Evolutionary conservation across 2,888 invertebrate genomes (phyloP), one percentile per base, ranked within the genome.

Genomic region (Drosophila helvetica): DNA sequence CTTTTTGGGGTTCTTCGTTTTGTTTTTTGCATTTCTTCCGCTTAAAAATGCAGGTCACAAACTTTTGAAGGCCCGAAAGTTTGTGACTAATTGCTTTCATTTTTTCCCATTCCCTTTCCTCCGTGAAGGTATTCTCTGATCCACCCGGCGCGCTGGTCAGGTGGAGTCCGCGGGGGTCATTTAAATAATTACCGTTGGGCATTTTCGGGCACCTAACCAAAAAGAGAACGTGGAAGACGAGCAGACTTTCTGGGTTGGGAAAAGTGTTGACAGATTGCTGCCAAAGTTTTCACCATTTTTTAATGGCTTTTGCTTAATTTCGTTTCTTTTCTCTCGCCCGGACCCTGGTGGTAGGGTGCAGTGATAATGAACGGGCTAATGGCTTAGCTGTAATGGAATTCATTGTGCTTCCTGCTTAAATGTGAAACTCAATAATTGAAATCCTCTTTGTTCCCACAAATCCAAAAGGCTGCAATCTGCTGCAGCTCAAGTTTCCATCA

Each of bases 231-330:
- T 17, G 10, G 10, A 18, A 53, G 33, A 42, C 15, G 42, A 51
- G 51, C 17, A n/a, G 46, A 33, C 10, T 46, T 43, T 9, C 8
- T 22, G 55, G 22, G 22, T 30, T 15, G 12, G 33, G 33, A 25
- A 15, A 84, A 81, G 87, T 81, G 87, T 84, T 87, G 85, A 81
- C 87, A 86, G 87, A 87, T 84, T 81, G 85, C 85, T 81, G 87
- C 85, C 87, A 81, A 80, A 85, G 70, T 71, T 71, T 71, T 87
- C 81, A 69, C 62, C 81, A 78, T 71, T 75, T 69, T 74, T 82
- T 80, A 83, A 80, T 80, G 86, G 69, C 68, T 62, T 86, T 75
- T 80, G 69, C 64, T 64, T 78, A 72, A 82, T 82, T 85, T 81
- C 79, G 70, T 85, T 67, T 66, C 17, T 58, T 50, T 55, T 27